Evolutionary conservation across 2,113 vertebrate genomes (phyloP), one percentile per base, ranked within the genome.

Genomic region (Odobenus rosmarus): DNA sequence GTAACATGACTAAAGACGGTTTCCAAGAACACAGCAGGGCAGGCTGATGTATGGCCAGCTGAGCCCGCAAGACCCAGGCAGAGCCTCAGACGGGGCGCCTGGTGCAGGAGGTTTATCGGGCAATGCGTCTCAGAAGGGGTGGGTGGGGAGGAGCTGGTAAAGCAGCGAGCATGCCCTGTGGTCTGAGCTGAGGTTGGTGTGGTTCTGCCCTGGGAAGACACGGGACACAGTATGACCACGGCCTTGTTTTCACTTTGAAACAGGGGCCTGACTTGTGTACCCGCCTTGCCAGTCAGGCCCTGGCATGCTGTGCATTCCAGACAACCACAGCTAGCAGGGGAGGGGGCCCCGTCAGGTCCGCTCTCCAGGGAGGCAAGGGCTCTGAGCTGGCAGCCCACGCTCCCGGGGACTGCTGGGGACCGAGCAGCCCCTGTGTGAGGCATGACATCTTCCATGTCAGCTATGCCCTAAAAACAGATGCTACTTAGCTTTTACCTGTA

Each of bases 1-100:
- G 23, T 7, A 24, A 6, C 3, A 21, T 14, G 23, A 26, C 36
- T 3, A 1, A 3, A 74, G 71, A 13, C 3, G n/a, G 18, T 26
- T 6, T 13, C 67, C 36, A 21, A 42, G 39, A 31, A 15, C 62
- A 5, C 12, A 15, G 62, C 62, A 15, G 28, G 61, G 61, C 11
- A 24, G 62, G 62, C 26, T 31, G 61, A 31, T 26, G 11, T 13
- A 24, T 1, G 12, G 61, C 61, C 26, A 0, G 61, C 12, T 5
- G 51, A 13, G 12, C 61, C 61, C 9, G 26, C 61, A 13, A 1
- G 26, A 4, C 12, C 55, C 11, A 2, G 61, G 26, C 26, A 6
- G 61, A 31, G 61, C 62, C 62, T 64, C 28, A 64, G 28, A 31
- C 13, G 13, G 28, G 62, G 13, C 14, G 13, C 14, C 28, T 0